Evolutionary conservation across 1,140 invertebrate genomes (phyloP).

Genomic region (Oryctes rhinoceros): DNA sequence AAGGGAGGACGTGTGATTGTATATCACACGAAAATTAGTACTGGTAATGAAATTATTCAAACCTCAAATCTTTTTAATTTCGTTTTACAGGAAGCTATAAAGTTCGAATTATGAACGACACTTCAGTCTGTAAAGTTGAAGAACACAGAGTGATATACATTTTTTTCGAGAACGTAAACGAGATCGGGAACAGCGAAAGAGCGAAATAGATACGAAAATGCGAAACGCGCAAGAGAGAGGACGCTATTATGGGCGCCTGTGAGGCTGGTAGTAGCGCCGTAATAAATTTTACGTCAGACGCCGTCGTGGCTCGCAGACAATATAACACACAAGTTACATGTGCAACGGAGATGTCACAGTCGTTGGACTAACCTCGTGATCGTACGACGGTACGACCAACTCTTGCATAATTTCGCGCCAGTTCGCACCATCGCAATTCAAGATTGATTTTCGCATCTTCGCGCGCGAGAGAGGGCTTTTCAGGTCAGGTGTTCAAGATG

Average conservation of each 20-base stretch:
- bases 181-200: slow-evolving; percentile 3
- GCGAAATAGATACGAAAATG: slow-evolving; percentile 20
- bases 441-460: slow-evolving; percentile 26
- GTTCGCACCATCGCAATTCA: slow-evolving; percentile 9
- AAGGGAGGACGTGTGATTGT: too few species aligned
- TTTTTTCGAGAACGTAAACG: slow-evolving; percentile 4
- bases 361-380: slow-evolving; percentile 23
- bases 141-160: not conserved
- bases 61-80: not conserved
- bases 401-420: not conserved
- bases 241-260: slow-evolving; percentile 45
- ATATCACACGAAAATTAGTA: too few species aligned
- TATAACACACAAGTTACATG: slow-evolving; percentile 51
- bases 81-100: not conserved
- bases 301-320: slow-evolving; percentile 52
- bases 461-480: slow-evolving; percentile 18
- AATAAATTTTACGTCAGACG: slow-evolving; percentile 52
- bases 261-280: slow-evolving; percentile 52
- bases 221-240: slow-evolving; percentile 41
- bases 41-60: too few species aligned
- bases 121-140: slow-evolving; percentile 10
- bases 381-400: not conserved
- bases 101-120: too few species aligned
- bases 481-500: slow-evolving; percentile 24
- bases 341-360: slow-evolving; percentile 17